Base-by-base conservation (phyloP, 2,888 invertebrate genomes). In the Caenorhabditis sp. region DNA sequence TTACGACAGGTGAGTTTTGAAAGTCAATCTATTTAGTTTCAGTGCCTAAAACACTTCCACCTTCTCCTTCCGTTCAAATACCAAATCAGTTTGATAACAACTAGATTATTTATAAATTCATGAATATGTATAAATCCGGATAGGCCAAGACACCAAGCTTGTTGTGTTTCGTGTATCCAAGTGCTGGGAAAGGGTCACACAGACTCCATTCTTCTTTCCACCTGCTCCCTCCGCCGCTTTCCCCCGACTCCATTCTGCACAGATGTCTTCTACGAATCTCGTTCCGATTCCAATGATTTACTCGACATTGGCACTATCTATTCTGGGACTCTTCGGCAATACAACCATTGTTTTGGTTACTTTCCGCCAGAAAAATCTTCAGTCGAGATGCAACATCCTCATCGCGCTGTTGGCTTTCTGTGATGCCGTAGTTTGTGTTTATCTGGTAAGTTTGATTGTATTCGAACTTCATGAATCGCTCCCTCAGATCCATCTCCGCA, bases 221-320 rank as follows among this genome's bases (percentile, higher is more conserved):
- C 18, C 47, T 18, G 47, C 47, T 3, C 40, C 40, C n/a, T n/a
- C n/a, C n/a, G n/a, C n/a, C 40, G 40, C 40, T 15, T 13, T 40
- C 13, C 13, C 40, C 3, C 58, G 20, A 9, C 1, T 22, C 15
- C 37, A 37, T 35, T 58, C 56, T 2, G 15, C 20, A 13, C 3
- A 28, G 18, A 74, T 74, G 74, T 58, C 68, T 50, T 32, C 51
- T 13, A 50, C 64, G 13, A 68, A 78, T 58, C 68, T 84, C n/a
- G 86, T 86, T n/a, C 83, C 86, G 15, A 28, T 56, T 20, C 80
- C 82, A 37, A 85, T 86, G 84, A 83, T 85, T 11, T 69, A 55
- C 47, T 77, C 83, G 11, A 86, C 84, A 13, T 13, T 84, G 35
- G n/a, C 72, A 20, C 53, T 84, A 15, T 86, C 86, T 15, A 28